Percentiles rank a stretch among this genome's conserved stretches.
These are phyloP conservation scores for Bugula neritina DNA, from an alignment of 2,888 invertebrate species.

Conservation along the genomic window DNA sequence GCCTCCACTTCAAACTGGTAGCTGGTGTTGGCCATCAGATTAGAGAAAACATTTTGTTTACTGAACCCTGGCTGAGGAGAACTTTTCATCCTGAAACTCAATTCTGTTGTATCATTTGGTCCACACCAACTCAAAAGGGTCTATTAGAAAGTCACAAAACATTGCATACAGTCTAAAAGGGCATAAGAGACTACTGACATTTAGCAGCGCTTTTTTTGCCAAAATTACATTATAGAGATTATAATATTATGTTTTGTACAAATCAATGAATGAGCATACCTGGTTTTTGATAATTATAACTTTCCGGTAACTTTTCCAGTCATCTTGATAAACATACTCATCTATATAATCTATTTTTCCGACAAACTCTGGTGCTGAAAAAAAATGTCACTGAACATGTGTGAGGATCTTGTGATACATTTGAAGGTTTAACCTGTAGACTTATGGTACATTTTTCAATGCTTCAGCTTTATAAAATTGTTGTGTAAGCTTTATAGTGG, in stretches of 20 bases:
- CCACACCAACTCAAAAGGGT: not conserved
- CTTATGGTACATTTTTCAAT: no score
- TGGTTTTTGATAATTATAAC: not conserved
- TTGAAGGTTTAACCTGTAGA: no score
- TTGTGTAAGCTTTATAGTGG: no score
- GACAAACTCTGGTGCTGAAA: not conserved
- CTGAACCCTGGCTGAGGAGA: not conserved
- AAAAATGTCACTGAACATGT: no score
- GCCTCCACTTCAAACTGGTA: not conserved
- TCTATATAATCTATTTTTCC: not conserved
- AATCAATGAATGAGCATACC: no score
- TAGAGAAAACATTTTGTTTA: not conserved
- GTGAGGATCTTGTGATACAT: no score
- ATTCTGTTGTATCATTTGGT: not conserved
- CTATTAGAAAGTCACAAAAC: not conserved
- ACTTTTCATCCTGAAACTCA: not conserved
- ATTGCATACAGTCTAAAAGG: no score
- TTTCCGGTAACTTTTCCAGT: not conserved
- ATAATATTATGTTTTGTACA: no score
- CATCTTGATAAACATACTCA: not conserved
- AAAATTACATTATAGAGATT: no score
- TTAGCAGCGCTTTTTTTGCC: no score
- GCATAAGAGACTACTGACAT: no score
- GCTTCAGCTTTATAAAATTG: no score
- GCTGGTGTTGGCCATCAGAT: not conserved